Conservation (phyloP, 1,140 invertebrate species). For the Pectinophora gossypiella region DNA sequence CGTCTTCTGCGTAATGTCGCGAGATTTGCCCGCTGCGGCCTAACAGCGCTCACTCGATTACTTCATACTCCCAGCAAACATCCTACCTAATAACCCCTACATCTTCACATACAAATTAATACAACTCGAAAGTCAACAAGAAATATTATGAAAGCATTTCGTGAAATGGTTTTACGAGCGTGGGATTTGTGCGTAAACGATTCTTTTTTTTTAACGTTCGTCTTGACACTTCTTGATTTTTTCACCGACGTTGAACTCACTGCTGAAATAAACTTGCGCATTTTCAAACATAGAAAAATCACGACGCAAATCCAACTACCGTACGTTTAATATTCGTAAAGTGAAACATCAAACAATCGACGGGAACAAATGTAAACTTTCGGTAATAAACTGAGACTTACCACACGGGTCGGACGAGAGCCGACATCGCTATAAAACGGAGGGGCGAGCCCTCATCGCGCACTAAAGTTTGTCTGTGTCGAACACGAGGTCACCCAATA, state of each 20-base stretch:
- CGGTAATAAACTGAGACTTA: slow-evolving; percentile 45
- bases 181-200: slow-evolving; percentile 71
- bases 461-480: slow-evolving; percentile 48
- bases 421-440: slow-evolving; percentile 67
- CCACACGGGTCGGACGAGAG: slow-evolving; percentile 73
- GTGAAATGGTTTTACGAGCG: slow-evolving; percentile 74
- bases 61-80: slow-evolving; percentile 12
- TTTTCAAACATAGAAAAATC: slow-evolving; percentile 22
- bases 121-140: not conserved
- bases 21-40: slow-evolving; percentile 27
- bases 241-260: slow-evolving; percentile 45
- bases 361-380: slow-evolving; percentile 21
- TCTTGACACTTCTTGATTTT: slow-evolving; percentile 56
- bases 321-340: slow-evolving; percentile 3
- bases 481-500: slow-evolving; percentile 41
- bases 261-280: slow-evolving; percentile 62
- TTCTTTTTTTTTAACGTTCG: slow-evolving; percentile 35
- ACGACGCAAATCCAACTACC: slow-evolving; percentile 13
- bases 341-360: slow-evolving; percentile 19
- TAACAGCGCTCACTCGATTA: not conserved
- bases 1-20: slow-evolving; percentile 35
- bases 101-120: not conserved
- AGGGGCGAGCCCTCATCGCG: slow-evolving; percentile 56
- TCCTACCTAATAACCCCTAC: not conserved
- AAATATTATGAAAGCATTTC: slow-evolving; percentile 61